These are phyloP conservation scores for Theropithecus gelada DNA, from an alignment of 2,113 vertebrate species.

Conservation along the genomic window DNA sequence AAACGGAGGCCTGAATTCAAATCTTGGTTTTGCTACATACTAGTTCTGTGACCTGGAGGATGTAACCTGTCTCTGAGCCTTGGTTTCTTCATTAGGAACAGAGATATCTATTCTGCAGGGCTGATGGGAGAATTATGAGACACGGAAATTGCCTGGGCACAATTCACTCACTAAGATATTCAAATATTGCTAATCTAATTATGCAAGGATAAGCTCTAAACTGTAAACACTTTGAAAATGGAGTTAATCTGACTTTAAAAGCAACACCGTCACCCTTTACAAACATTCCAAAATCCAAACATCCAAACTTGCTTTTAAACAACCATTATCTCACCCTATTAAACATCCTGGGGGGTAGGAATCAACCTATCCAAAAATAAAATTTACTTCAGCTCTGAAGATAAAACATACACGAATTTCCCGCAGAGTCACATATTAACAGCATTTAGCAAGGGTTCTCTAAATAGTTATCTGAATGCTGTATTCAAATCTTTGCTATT, in stretches of 20 bases:
- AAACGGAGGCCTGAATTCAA: background rate
- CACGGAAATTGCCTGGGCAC: background rate
- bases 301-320: conserved; percentile 7
- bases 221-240: background rate
- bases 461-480: background rate
- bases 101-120: background rate
- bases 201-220: background rate
- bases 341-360: background rate
- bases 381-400: background rate
- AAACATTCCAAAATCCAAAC: conserved; percentile 15
- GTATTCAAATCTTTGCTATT: background rate
- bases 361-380: background rate
- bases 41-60: background rate
- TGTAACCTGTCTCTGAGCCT: background rate
- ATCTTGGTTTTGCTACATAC: background rate
- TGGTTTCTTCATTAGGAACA: background rate
- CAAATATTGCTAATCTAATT: conserved; percentile 1
- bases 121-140: background rate
- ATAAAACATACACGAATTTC: background rate
- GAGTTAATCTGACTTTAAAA: conserved; percentile 8
- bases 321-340: background rate
- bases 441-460: background rate
- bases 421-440: background rate
- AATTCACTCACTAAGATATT: background rate
- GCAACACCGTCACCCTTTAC: background rate